A percentile compares a stretch with the other conserved stretches of the same genome.
These are phyloP conservation scores for Callorhinus ursinus DNA, from an alignment of 2,113 vertebrate genomes.

Conservation along the genomic window DNA sequence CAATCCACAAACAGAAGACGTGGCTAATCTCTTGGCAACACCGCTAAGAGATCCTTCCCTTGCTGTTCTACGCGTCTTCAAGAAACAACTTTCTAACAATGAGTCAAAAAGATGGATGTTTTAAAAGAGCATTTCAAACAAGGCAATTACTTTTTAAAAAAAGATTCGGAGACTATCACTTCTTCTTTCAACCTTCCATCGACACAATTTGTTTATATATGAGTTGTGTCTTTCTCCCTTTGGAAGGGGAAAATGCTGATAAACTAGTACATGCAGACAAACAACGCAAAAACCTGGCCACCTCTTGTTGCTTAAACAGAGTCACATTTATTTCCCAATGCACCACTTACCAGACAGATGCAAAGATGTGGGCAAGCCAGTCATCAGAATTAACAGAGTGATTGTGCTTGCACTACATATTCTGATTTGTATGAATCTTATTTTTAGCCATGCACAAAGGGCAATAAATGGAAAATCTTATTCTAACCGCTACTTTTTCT, in stretches of 20 bases:
- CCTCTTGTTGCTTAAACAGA: constrained; percentile 71
- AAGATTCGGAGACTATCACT: constrained; percentile 43
- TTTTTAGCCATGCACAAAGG: constrained; percentile 89
- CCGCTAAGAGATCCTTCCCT: constrained; percentile 42
- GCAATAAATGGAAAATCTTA: constrained; percentile 91
- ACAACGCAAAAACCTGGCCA: constrained; percentile 65
- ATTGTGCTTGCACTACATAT: constrained; percentile 84
- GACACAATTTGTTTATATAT: constrained; percentile 63
- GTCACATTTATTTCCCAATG: constrained; percentile 72
- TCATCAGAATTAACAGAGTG: constrained; percentile 85
- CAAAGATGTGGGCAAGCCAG: constrained; percentile 81
- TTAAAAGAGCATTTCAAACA: constrained; percentile 71
- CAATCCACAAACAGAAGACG: constrained; percentile 36
- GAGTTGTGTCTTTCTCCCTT: constrained; percentile 35
- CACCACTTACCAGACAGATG: constrained; percentile 85
- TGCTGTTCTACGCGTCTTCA: constrained; percentile 27
- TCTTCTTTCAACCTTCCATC: constrained; percentile 70
- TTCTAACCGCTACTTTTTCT: constrained; percentile 87
- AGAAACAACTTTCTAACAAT: constrained; percentile 62
- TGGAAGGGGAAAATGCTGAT: constrained; percentile 65
- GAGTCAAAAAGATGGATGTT: constrained; percentile 42
- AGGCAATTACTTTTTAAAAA: constrained; percentile 56
- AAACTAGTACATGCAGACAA: constrained; percentile 73
- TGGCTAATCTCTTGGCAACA: constrained; percentile 47
- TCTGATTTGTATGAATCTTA: constrained; percentile 86